Percentiles rank a stretch among this genome's conserved stretches.
phyloP scores from a whole-genome alignment of 92 coral and sea anemone species.

The Meandrina meandrites region DNA sequence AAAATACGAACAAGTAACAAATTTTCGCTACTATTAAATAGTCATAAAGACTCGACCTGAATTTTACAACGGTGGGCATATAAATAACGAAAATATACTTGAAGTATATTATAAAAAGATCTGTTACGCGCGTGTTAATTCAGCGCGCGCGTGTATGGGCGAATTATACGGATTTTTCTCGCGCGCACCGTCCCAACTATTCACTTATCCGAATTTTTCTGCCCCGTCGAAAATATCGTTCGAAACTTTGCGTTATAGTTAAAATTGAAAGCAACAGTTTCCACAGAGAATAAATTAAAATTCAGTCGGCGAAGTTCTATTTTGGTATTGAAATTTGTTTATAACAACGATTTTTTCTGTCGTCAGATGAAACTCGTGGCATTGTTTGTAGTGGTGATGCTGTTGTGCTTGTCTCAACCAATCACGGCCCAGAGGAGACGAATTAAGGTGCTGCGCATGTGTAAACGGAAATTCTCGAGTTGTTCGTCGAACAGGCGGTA shows the following conservation, averaged over 20 bases:
- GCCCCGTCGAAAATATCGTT: background rate
- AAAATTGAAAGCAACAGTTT: background rate
- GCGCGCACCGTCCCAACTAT: background rate
- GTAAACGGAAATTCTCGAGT: background rate
- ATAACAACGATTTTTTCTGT: background rate
- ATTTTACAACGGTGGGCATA: too few species aligned
- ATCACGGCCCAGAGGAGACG: background rate
- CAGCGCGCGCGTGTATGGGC: background rate
- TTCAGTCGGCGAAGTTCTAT: too few species aligned
- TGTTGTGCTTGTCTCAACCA: constrained; percentile 6
- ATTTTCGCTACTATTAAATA: too few species aligned
- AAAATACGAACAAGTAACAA: too few species aligned
- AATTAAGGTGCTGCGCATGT: constrained; percentile 31
- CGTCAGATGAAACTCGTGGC: constrained; percentile 33
- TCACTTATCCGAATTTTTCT: background rate
- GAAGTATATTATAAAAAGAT: too few species aligned
- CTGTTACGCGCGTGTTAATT: background rate
- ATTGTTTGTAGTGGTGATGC: background rate
- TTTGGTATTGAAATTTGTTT: background rate
- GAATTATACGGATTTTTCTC: background rate
- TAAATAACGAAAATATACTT: too few species aligned
- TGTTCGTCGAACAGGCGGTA: background rate
- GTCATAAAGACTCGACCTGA: too few species aligned
- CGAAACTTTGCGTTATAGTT: background rate
- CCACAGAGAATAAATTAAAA: background rate